Base-by-base conservation (phyloP, 2,888 invertebrate genomes). In the Carpatolechia fugitivella region DNA sequence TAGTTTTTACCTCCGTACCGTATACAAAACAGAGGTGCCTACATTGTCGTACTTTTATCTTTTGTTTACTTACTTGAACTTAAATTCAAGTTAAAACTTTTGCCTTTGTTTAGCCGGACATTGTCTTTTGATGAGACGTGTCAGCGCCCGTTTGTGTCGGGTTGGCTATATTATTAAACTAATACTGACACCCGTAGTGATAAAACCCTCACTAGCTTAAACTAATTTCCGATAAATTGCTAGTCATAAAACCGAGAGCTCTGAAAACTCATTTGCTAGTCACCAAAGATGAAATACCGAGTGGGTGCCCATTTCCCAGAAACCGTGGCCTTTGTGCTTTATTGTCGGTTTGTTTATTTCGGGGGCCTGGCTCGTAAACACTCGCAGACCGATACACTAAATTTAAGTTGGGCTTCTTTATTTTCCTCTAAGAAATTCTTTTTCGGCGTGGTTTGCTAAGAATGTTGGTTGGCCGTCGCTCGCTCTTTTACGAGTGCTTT, bases 321-420 rank as follows among this genome's bases (percentile, higher is more conserved):
- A 78, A 75, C 76, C 75, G 74, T 52, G 76, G 78, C 77, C 78
- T 82, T 82, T 82, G 78, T 80, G 75, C 77, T 83, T 80, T 80
- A 82, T 76, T 76, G 75, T 74, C 78, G 79, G 84, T 82, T 82
- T 84, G 85, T 86, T 87, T 85, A 86, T 85, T 84, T 82, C 78
- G 72, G 75, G 78, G 76, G 79, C 74, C 73, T 74, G 81, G 68
- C 81, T 87, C 87, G 82, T 87, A 86, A 86, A 86, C 83, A 85
- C 80, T 82, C 76, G 67, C 79, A 77, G 75, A 71, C 80, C 80
- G 78, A 84, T 82, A 80, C 72, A 82, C 82, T 82, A 81, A 84
- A 83, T 83, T 85, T 79, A 78, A 82, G 79, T 76, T 77, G 71
- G 75, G 71, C 72, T 80, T 76, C 76, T 82, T 81, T 83, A 79